Conservation (phyloP, 2,888 invertebrate genomes). For the Chloroclysta siterata region DNA sequence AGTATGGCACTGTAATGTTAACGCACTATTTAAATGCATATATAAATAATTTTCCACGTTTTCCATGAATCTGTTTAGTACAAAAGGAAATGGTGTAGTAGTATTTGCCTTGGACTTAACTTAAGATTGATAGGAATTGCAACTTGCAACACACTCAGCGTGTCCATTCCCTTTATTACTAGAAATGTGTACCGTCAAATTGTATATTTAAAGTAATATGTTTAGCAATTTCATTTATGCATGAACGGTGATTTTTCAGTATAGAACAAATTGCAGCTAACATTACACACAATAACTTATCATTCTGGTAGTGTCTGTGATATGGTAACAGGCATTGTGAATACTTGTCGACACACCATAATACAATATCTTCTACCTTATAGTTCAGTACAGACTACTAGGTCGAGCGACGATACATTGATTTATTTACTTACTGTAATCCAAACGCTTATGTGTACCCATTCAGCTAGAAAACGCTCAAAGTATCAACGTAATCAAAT, state of each 20-base stretch:
- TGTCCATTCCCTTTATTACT: slow-evolving; percentile 36
- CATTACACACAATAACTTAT: slow-evolving; percentile 72
- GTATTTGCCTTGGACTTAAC: slow-evolving; percentile 12
- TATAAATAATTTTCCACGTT: slow-evolving; percentile 33
- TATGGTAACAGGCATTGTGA: slow-evolving; percentile 63
- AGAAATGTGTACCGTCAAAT: slow-evolving; percentile 26
- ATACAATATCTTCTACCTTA: slow-evolving; percentile 65
- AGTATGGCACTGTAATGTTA: slow-evolving; percentile 75
- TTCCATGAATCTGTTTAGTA: slow-evolving; percentile 15
- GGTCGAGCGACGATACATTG: slow-evolving; percentile 75
- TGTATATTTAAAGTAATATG: slow-evolving; percentile 34
- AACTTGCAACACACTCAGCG: slow-evolving; percentile 23
- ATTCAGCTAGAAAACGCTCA: slow-evolving; percentile 84
- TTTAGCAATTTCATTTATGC: slow-evolving; percentile 60
- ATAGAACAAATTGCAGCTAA: slow-evolving; percentile 83
- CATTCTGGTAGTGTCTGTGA: slow-evolving; percentile 69
- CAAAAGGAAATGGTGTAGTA: slow-evolving; percentile 11
- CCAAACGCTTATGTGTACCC: slow-evolving; percentile 84
- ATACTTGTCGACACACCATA: slow-evolving; percentile 55
- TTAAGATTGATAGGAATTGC: slow-evolving; percentile 11
- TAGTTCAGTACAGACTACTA: slow-evolving; percentile 77
- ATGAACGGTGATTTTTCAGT: slow-evolving; percentile 75
- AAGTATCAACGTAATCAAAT: slow-evolving; percentile 82
- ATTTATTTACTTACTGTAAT: slow-evolving; percentile 74
- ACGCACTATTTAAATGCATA: slow-evolving; percentile 63